Conservation (phyloP, 2,113 vertebrate species). For the Corythoichthys haematopterus region DNA sequence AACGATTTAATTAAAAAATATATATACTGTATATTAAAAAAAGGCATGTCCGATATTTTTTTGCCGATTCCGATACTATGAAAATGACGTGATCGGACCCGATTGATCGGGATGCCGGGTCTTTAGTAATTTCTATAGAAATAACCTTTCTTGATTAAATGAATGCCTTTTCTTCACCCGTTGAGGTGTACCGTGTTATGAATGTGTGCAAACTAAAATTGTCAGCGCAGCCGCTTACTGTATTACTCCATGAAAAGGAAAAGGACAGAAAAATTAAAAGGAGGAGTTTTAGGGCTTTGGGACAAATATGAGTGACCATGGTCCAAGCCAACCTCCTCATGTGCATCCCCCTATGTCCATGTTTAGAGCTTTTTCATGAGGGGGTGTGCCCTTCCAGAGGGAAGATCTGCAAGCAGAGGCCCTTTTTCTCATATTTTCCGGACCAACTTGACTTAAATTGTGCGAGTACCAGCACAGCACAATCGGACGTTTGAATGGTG, state of each 20-base stretch:
- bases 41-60: no score
- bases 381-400: conserved; percentile 20
- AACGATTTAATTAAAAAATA: no score
- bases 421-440: conserved; percentile 33
- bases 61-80: no score
- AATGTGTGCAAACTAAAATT: not conserved
- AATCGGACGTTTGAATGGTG: conserved; percentile 16
- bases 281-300: conserved; percentile 44
- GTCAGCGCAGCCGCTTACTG: not conserved
- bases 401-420: conserved; percentile 32
- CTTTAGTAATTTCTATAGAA: no score
- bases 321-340: conserved; percentile 35
- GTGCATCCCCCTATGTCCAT: conserved; percentile 19
- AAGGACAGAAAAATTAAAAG: conserved; percentile 2
- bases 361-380: conserved; percentile 15
- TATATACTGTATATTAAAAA: no score
- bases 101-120: no score
- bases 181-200: not conserved
- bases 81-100: no score
- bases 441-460: conserved; percentile 24
- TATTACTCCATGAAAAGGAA: not conserved
- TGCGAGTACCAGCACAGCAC: conserved; percentile 24
- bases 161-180: not conserved
- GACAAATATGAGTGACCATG: conserved; percentile 38
- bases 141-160: not conserved